Evolutionary conservation across 2,888 invertebrate species (phyloP).

Genomic region (Perizoma flavofasciatum): DNA sequence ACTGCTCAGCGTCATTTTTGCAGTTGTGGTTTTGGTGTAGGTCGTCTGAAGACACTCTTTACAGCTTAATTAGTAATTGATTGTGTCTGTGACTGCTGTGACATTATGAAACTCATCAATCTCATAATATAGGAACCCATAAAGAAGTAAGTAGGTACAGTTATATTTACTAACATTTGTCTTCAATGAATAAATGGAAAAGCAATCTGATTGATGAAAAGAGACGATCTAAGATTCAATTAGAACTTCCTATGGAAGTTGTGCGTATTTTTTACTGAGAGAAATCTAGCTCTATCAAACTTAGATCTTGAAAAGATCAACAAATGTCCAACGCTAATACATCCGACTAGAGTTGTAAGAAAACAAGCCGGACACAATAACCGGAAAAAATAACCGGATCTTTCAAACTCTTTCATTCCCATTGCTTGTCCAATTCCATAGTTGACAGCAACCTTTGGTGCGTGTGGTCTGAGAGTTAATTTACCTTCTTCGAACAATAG

Average conservation of each 20-base stretch:
- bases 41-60: too few relatives aligned
- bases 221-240: constrained; percentile 35
- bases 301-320: constrained; percentile 27
- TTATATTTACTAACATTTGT: constrained; percentile 16
- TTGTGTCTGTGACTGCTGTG: not conserved
- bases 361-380: constrained; percentile 2
- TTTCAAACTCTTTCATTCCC: too few relatives aligned
- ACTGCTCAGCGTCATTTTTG: too few relatives aligned
- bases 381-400: too few relatives aligned
- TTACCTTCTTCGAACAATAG: too few relatives aligned
- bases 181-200: constrained; percentile 18
- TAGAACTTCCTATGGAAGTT: constrained; percentile 32
- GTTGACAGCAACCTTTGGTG: too few relatives aligned
- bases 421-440: too few relatives aligned
- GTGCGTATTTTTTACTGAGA: constrained; percentile 28
- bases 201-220: constrained; percentile 22
- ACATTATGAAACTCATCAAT: not conserved
- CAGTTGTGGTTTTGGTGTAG: too few relatives aligned
- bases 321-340: constrained; percentile 24
- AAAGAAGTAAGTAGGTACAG: not conserved
- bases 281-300: constrained; percentile 33
- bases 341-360: constrained; percentile 30
- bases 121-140: too few relatives aligned
- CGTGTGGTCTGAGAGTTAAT: too few relatives aligned
- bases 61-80: constrained; percentile 26